phyloP scores from a whole-genome alignment of 2,797 vertebrate genomes.

The Erpetoichthys calabaricus region DNA sequence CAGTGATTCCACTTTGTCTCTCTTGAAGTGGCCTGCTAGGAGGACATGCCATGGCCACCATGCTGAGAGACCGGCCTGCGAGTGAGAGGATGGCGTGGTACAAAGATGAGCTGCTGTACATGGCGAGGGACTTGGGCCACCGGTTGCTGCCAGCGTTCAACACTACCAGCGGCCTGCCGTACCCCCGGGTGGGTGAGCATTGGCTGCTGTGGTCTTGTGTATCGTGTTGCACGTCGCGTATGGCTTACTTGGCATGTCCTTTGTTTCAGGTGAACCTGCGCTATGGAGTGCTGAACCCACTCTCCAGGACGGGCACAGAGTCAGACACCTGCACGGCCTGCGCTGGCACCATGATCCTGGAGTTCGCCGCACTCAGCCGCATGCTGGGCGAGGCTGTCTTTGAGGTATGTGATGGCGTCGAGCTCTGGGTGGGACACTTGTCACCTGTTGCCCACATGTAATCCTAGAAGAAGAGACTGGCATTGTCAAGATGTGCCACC shows the following conservation, averaged over 20 bases:
- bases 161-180: conserved; percentile 69
- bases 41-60: conserved; percentile 59
- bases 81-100: conserved; percentile 59
- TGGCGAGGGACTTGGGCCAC: conserved; percentile 63
- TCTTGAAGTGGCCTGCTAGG: conserved; percentile 54
- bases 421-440: too few relatives aligned
- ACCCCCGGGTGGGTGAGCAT: conserved; percentile 47
- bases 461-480: too few relatives aligned
- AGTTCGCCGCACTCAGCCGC: conserved; percentile 66
- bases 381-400: conserved; percentile 57
- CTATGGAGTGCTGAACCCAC: conserved; percentile 52
- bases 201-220: not conserved
- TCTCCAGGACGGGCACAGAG: conserved; percentile 63
- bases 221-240: not conserved
- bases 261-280: conserved; percentile 55
- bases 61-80: conserved; percentile 41
- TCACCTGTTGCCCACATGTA: too few relatives aligned
- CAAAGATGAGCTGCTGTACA: conserved; percentile 53
- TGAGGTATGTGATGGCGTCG: conserved; percentile 37
- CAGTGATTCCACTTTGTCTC: not conserved
- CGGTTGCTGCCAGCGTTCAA: conserved; percentile 65
- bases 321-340: conserved; percentile 67
- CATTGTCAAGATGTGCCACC: too few relatives aligned
- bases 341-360: conserved; percentile 69
- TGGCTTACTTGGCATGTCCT: not conserved